Conservation (phyloP, 92 coral and sea anemone species). For the Umimayanthus kanabou region DNA sequence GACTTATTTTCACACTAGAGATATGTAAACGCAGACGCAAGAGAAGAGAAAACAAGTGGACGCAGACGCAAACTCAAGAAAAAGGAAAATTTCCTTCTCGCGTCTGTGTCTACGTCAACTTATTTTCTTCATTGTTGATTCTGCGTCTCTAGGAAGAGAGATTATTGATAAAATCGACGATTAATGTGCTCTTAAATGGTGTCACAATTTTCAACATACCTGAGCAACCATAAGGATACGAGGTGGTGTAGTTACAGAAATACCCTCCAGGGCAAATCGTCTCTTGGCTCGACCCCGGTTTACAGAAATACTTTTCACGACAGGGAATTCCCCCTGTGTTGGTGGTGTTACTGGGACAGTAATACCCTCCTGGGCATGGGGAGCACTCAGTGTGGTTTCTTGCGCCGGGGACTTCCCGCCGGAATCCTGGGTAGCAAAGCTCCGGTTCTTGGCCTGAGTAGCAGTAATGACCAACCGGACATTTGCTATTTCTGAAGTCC, state of each 20-base stretch:
- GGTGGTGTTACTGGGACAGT: constrained; percentile 78
- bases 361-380: constrained; percentile 86
- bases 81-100: no score
- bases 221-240: constrained; percentile 74
- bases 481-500: constrained; percentile 78
- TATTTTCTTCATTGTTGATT: no score
- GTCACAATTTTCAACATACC: constrained; percentile 52
- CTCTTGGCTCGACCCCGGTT: constrained; percentile 75
- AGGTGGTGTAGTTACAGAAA: constrained; percentile 78
- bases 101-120: no score
- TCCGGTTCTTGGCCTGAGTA: constrained; percentile 76
- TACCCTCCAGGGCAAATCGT: constrained; percentile 83
- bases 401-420: constrained; percentile 84
- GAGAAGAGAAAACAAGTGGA: no score
- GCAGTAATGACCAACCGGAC: constrained; percentile 95
- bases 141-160: not conserved
- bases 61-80: no score
- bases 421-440: constrained; percentile 86
- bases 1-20: no score
- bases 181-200: not conserved
- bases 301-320: constrained; percentile 72
- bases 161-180: not conserved
- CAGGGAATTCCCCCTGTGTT: constrained; percentile 91
- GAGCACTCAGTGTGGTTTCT: constrained; percentile 72
- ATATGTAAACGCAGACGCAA: no score